Conservation (phyloP, 2,113 vertebrate genomes). For the Boleophthalmus pectinirostris region DNA sequence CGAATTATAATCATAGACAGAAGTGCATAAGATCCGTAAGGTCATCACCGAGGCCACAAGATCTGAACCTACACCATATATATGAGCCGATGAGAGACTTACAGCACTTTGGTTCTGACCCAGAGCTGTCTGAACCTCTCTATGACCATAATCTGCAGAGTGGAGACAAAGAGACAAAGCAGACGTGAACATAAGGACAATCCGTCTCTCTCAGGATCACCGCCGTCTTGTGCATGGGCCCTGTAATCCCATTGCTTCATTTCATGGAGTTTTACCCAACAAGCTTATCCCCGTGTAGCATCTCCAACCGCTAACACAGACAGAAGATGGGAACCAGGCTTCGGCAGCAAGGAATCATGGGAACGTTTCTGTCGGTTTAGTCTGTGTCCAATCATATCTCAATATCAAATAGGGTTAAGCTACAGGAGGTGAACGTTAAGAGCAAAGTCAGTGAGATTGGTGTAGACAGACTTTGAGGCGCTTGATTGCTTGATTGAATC, state of each 20-base stretch:
- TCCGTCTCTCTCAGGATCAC: conserved; percentile 66
- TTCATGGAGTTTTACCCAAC: conserved; percentile 85
- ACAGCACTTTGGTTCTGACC: neutral
- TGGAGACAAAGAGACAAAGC: conserved; percentile 39
- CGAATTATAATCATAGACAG: no score
- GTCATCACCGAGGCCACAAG: no score
- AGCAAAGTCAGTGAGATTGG: neutral
- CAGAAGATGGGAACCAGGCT: conserved; percentile 51
- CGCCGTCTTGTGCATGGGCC: conserved; percentile 75
- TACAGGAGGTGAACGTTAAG: neutral
- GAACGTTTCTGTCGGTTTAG: conserved; percentile 25
- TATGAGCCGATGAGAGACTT: neutral
- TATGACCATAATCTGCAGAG: conserved; percentile 8
- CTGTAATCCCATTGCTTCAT: conserved; percentile 84
- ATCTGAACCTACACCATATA: neutral
- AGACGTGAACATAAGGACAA: conserved; percentile 46
- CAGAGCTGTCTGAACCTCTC: neutral
- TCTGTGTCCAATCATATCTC: conserved; percentile 30
- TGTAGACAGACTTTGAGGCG: neutral
- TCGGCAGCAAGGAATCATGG: conserved; percentile 34
- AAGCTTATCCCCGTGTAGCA: conserved; percentile 61
- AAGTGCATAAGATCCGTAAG: no score
- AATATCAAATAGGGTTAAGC: neutral
- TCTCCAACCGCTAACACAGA: conserved; percentile 52
- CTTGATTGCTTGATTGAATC: neutral